Percentiles rank a stretch among this genome's conserved stretches.
Evolutionary conservation across 1,140 invertebrate genomes (phyloP).

Genomic region (Sinonovacula constricta): DNA sequence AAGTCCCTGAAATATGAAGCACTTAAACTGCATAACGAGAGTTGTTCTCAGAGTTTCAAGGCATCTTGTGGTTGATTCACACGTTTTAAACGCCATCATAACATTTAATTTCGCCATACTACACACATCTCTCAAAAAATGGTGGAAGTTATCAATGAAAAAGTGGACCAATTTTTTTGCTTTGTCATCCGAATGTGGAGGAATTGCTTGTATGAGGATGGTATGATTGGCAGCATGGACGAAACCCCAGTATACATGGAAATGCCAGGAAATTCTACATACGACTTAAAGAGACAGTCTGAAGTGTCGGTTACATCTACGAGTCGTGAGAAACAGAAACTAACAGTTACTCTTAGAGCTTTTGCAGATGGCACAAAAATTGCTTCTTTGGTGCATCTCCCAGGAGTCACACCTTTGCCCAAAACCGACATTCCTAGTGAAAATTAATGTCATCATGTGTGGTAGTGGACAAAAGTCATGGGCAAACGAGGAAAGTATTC

Average conservation of each 20-base stretch:
- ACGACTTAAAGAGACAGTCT: not conserved
- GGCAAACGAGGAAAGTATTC: slow-evolving; percentile 26
- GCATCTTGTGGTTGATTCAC: not conserved
- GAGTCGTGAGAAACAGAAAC: slow-evolving; percentile 28
- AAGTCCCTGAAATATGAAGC: slow-evolving; percentile 14
- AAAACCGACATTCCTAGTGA: slow-evolving; percentile 23
- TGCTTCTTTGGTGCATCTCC: slow-evolving; percentile 15
- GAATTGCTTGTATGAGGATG: not conserved
- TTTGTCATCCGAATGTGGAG: slow-evolving; percentile 1
- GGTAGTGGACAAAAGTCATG: slow-evolving; percentile 28
- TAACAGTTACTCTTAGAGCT: slow-evolving; percentile 25
- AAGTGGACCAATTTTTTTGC: slow-evolving; percentile 7
- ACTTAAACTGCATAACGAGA: not conserved
- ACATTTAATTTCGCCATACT: slow-evolving; percentile 5
- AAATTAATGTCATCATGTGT: slow-evolving; percentile 19
- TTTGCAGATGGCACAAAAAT: slow-evolving; percentile 37
- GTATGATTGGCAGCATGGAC: slow-evolving; percentile 35
- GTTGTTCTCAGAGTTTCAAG: slow-evolving; percentile 15
- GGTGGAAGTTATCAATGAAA: not conserved
- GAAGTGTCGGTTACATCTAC: slow-evolving; percentile 11
- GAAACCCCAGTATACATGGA: slow-evolving; percentile 30
- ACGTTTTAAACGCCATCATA: not conserved
- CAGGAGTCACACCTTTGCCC: slow-evolving; percentile 13
- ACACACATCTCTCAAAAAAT: slow-evolving; percentile 17
- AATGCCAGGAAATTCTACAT: slow-evolving; percentile 34